Base-by-base conservation (phyloP, 2,797 vertebrate genomes). In the Takifugu ocellatus region DNA sequence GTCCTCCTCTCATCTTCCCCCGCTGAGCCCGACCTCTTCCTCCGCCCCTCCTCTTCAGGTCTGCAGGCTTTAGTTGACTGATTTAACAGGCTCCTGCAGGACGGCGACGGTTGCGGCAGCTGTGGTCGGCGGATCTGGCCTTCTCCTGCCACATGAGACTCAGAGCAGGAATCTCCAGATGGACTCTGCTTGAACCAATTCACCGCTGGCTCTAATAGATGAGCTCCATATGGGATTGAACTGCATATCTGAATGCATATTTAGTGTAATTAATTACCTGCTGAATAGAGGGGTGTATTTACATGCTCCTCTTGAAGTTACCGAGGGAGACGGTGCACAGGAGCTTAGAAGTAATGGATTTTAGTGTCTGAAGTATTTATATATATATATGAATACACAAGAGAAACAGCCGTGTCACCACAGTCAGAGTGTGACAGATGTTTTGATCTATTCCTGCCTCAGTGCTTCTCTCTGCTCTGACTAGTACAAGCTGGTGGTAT, bases 161-260 rank as follows among this genome's bases (percentile, higher is more conserved):
- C 72, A 75, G 68, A 67, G 84, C 86, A 79, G 69, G 67, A 78
- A 70, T 44, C 79, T 89, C 85, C 87, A 90, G 89, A 89, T 90
- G 87, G 89, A 79, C 84, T 78, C 51, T 15, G 87, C 85, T 87
- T 87, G 81, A 87, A 84, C 78, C 82, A 56, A 65, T 78, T 84
- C 83, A 84, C 76, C 79, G 63, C 61, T 59, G 66, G 68, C 83
- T 85, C 60, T 66, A 63, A 51, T 53, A 59, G 74, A 85, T 78
- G 77, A 87, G 72, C 64, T 55, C 71, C 82, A 79, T 72, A 78
- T 44, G 74, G 83, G 63, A 81, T 76, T 71, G 75, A 58, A 58
- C 62, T 56, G 81, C 82, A 85, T 84, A 89, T 84, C 72, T 88
- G 72, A 88, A 87, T 64, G 74, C 74, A 78, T 57, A 62, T 63